These are phyloP conservation scores for Theristicus caerulescens DNA, from an alignment of 2,113 vertebrate species.

Conservation along the genomic window DNA sequence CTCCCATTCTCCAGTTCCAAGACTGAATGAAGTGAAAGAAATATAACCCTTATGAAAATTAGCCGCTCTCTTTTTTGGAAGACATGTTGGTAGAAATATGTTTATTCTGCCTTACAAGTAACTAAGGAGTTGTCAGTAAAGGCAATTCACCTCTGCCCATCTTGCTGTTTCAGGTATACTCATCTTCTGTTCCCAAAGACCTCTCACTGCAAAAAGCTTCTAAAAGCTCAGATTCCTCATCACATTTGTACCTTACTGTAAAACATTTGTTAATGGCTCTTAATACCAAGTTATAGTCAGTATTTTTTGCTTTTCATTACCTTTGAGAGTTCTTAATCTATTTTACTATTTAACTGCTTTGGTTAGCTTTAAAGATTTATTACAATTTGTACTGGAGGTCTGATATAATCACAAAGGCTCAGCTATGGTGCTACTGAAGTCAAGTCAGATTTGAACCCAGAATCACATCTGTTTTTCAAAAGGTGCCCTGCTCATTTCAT, in stretches of 20 bases:
- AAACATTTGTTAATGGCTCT: neutral
- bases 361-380: neutral
- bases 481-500: neutral
- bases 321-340: neutral
- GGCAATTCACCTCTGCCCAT: neutral
- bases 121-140: neutral
- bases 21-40: neutral
- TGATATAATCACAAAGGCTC: neutral
- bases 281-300: neutral
- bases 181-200: neutral
- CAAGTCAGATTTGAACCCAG: neutral
- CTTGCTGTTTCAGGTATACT: neutral
- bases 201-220: neutral
- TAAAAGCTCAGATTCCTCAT: neutral
- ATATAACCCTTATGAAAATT: neutral
- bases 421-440: neutral
- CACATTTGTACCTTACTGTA: neutral
- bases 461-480: neutral
- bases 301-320: neutral
- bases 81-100: neutral
- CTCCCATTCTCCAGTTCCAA: neutral
- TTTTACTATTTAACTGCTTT: neutral
- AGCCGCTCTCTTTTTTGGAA: neutral
- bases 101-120: neutral
- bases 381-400: neutral